Evolutionary conservation across 2,113 vertebrate species (phyloP), one percentile per base, ranked within the genome.

Genomic region (Prolemur simus): DNA sequence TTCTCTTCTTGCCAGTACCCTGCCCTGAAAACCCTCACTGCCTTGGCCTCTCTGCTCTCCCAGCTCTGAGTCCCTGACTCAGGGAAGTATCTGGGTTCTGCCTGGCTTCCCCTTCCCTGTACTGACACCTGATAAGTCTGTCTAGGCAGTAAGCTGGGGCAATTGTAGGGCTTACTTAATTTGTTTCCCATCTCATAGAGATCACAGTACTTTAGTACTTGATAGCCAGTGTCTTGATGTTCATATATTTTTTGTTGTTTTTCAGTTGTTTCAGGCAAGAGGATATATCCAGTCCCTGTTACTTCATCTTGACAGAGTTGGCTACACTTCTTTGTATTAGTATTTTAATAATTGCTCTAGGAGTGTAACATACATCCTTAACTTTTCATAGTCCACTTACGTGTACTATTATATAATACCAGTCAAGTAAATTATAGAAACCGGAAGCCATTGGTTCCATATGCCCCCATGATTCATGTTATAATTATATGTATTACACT

Each of bases 371-470:
- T 87, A 49, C 7, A 92, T 71, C 21, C n/a, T 89, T 81, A 89
- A 54, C 47, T 94, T 94, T 20, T 63, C 68, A 71, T 52, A 64
- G 54, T 83, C 39, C 73, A 76, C 29, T 94, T 92, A 69, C 14
- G 52, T 47, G 69, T 58, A 88, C 29, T 76, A 68, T 73, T 66
- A 32, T 63, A n/a, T 18, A 54, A 54, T 17, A 56, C 32, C 84
- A 81, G 15, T 76, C 66, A 47, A 60, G 54, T 68, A 93, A 94
- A 92, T 87, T 82, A 82, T 12, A 77, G 84, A 95, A 91, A 76
- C 12, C 52, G 52, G 11, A 88, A 89, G 17, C 45, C 54, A 56
- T 91, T 68, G 95, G 15, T 94, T 88, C 64, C 21, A 32, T 69
- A 37, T 37, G 14, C 18, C 14, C 11, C 58, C 34, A n/a, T 49